Evolutionary conservation across 1,140 invertebrate species (phyloP).

Genomic region (Ericerus pela): DNA sequence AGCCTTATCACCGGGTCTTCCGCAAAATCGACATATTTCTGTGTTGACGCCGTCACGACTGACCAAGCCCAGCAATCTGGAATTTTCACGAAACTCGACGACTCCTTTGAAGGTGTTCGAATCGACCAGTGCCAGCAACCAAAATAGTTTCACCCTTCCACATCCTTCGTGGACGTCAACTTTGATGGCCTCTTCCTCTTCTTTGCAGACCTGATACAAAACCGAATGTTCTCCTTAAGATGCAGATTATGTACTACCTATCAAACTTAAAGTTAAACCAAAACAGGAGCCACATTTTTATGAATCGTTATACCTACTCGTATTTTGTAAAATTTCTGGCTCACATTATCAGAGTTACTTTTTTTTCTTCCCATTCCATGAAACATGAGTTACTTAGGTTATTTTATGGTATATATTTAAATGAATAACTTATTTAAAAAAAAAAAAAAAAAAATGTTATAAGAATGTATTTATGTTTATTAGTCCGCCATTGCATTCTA

Average conservation of each 20-base stretch:
- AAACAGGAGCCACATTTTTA: no score
- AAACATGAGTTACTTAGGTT: no score
- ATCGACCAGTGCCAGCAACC: constrained; percentile 83
- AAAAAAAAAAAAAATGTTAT: not conserved
- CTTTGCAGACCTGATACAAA: constrained; percentile 56
- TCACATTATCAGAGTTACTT: no score
- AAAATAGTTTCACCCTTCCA: constrained; percentile 86
- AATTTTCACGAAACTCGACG: constrained; percentile 78
- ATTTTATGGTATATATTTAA: no score
- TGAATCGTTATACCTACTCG: no score
- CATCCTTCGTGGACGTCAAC: constrained; percentile 93
- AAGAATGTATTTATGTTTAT: not conserved
- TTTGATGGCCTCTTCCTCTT: constrained; percentile 84
- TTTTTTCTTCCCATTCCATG: no score
- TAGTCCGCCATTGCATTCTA: no score
- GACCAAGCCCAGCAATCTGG: constrained; percentile 31
- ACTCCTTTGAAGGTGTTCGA: constrained; percentile 82
- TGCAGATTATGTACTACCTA: no score
- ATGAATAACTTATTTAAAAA: no score
- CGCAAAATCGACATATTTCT: constrained; percentile 85
- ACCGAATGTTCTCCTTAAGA: no score
- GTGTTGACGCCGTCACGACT: constrained; percentile 26
- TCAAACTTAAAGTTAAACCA: no score
- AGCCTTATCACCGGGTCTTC: constrained; percentile 67
- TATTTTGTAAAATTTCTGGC: no score